phyloP scores from a whole-genome alignment of 2,113 vertebrate genomes.

The Phaethon lepturus region DNA sequence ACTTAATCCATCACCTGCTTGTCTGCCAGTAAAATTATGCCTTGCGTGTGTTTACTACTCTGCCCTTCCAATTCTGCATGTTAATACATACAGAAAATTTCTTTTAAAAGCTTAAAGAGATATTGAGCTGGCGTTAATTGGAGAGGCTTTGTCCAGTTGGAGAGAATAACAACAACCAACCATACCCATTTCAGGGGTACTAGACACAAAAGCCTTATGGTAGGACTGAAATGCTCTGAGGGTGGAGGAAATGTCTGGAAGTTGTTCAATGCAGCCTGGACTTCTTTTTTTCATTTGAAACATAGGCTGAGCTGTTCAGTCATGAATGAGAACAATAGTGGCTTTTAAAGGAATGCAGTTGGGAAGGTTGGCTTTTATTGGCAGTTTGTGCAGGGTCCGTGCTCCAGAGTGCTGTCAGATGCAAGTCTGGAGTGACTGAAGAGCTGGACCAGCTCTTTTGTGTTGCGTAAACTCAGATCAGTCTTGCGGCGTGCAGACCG shows the following conservation, averaged over 20 bases:
- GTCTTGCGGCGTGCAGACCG: not conserved
- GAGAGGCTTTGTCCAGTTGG: not conserved
- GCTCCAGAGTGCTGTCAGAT: slow-evolving; percentile 49
- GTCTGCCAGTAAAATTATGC: not conserved
- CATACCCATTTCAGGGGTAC: not conserved
- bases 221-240: not conserved
- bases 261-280: slow-evolving; percentile 21
- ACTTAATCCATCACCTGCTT: not conserved
- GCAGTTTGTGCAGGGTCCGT: slow-evolving; percentile 37
- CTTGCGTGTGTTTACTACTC: not conserved
- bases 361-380: slow-evolving; percentile 63
- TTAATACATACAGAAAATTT: not conserved
- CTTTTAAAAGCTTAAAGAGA: not conserved
- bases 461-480: slow-evolving; percentile 17
- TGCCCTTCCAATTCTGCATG: not conserved
- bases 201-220: not conserved
- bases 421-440: slow-evolving; percentile 49
- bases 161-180: slow-evolving; percentile 6
- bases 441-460: slow-evolving; percentile 12
- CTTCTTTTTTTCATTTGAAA: slow-evolving; percentile 29
- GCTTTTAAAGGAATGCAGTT: slow-evolving; percentile 57
- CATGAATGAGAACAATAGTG: slow-evolving; percentile 71
- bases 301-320: slow-evolving; percentile 32
- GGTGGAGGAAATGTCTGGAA: slow-evolving; percentile 48
- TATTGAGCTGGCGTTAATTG: not conserved